These are phyloP conservation scores for Agrotis ipsilon DNA, from an alignment of 2,888 invertebrate genomes.

Conservation along the genomic window DNA sequence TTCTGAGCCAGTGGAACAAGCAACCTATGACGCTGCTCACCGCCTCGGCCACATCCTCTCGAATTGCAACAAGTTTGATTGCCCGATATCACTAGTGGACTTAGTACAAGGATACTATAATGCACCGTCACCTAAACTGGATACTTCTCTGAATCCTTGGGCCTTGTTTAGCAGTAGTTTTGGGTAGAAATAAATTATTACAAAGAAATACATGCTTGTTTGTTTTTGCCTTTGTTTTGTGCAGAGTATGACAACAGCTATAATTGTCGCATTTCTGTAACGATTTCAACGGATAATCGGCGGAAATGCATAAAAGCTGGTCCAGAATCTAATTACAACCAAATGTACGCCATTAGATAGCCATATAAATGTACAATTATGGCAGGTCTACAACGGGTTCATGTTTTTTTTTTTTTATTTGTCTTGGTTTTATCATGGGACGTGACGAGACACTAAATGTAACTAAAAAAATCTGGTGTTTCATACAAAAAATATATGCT, in stretches of 20 bases:
- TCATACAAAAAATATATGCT: too few relatives aligned
- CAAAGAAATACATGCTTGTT: neutral
- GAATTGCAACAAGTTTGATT: constrained; percentile 92
- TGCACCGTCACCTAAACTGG: constrained; percentile 80
- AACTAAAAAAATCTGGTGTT: too few relatives aligned
- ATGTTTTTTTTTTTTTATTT: too few relatives aligned
- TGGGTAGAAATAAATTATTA: constrained; percentile 53
- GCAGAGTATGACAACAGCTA: neutral
- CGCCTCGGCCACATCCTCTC: constrained; percentile 80
- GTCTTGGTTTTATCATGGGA: too few relatives aligned
- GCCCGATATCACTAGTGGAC: constrained; percentile 94
- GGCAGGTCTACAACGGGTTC: too few relatives aligned
- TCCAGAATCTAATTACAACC: too few relatives aligned
- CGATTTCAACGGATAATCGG: too few relatives aligned
- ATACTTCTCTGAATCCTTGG: constrained; percentile 80
- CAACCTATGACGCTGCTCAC: constrained; percentile 93
- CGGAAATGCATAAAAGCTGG: too few relatives aligned
- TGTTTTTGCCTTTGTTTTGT: neutral
- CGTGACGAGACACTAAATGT: too few relatives aligned
- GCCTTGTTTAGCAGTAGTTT: constrained; percentile 81
- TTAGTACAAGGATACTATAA: constrained; percentile 92
- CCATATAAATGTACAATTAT: too few relatives aligned
- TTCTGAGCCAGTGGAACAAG: constrained; percentile 92
- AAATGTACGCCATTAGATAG: too few relatives aligned
- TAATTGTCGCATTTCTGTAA: neutral